Evolutionary conservation across 1,140 invertebrate genomes (phyloP), one percentile per base, ranked within the genome.

Genomic region (Trichoplusia ni): DNA sequence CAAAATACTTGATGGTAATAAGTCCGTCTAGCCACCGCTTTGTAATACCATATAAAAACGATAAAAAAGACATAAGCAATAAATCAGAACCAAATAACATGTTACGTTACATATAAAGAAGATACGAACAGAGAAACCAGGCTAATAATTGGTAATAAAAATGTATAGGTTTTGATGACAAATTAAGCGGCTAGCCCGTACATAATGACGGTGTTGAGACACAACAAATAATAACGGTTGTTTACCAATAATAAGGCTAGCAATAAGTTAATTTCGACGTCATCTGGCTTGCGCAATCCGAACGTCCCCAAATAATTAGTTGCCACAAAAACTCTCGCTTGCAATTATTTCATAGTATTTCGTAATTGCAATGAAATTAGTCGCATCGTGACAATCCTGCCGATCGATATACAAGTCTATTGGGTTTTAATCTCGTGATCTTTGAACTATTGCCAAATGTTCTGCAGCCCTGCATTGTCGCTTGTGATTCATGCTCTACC

Each of bases 401-500:
- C 69, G 76, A 77, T 79, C 72, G 69, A 76, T 76, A 77, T 76
- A 71, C 79, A 82, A 80, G 82, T 84, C 76, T 75, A 82, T 81
- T 71, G 79, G 81, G 59, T 81, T 83, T 86, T 86, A 88, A 88
- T 86, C 82, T 76, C 75, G 70, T 84, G 86, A 83, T 81, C 86
- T 86, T 73, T 89, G 85, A 86, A 79, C 81, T 68, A 61, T 89
- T 86, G 82, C 84, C 78, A 77, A 86, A 86, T 81, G 79, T 84
- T 84, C 9, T 51, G 60, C 62, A 75, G 68, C 69, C 62, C 77
- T 78, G 70, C 49, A 78, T 78, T 79, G 71, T 82, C 69, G 27
- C 54, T 66, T 33, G 66, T 72, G 59, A 75, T 79, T 78, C 69
- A 74, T 38, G 53, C n/a, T n/a, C n/a, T n/a, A n/a, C n/a, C n/a